phyloP scores from a whole-genome alignment of 1,140 invertebrate genomes.

The Sipha flava region DNA sequence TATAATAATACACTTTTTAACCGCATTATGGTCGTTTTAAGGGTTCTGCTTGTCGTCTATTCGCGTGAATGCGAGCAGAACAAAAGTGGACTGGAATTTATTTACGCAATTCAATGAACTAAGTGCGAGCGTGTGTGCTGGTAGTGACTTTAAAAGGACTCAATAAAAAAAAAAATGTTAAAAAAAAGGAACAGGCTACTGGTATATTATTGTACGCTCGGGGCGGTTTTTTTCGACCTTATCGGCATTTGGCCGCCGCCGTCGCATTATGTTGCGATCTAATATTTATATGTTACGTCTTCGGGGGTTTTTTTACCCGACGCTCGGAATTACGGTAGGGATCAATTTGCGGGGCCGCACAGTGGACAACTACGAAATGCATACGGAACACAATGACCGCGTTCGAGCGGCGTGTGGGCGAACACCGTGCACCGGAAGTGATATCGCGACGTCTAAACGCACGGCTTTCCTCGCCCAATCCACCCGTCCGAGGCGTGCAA shows the following conservation, averaged over 20 bases:
- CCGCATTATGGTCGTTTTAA: slow-evolving; percentile 18
- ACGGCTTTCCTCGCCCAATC: no score
- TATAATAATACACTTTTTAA: not conserved
- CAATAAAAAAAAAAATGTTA: not conserved
- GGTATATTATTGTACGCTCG: not conserved
- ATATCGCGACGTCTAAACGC: no score
- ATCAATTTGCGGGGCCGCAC: not conserved
- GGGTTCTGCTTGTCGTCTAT: slow-evolving; percentile 6
- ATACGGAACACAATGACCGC: no score
- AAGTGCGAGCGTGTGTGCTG: not conserved
- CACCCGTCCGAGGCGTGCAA: no score
- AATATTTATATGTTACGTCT: not conserved
- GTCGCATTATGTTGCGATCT: not conserved
- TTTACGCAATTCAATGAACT: not conserved
- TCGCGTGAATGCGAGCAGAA: not conserved
- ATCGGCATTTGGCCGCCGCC: not conserved
- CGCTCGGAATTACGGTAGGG: not conserved
- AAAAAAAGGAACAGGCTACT: not conserved
- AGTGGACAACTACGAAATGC: no score
- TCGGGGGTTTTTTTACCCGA: not conserved
- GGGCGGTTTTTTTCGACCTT: not conserved
- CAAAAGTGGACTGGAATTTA: not conserved
- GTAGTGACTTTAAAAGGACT: not conserved
- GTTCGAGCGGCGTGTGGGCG: no score
- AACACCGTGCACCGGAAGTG: no score